Conservation (phyloP, 1,140 invertebrate genomes). For the Ceratina australensis region DNA sequence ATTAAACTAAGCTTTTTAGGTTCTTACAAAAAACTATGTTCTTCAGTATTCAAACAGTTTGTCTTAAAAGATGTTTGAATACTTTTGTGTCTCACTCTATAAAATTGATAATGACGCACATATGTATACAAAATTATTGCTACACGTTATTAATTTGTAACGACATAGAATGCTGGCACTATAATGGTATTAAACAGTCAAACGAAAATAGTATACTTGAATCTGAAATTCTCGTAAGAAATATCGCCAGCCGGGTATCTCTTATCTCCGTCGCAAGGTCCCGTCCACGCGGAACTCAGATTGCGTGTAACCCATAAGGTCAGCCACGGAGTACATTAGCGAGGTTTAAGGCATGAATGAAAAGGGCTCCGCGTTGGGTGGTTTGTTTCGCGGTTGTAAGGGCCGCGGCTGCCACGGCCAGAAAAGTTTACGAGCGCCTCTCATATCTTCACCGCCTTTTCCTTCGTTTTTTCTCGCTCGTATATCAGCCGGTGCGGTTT, state of each 20-base stretch:
- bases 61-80: too few relatives aligned
- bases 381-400: slow-evolving; percentile 73
- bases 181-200: too few relatives aligned
- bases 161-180: too few relatives aligned
- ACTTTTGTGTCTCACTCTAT: too few relatives aligned
- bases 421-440: slow-evolving; percentile 76
- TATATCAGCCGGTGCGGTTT: slow-evolving; percentile 76
- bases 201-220: too few relatives aligned
- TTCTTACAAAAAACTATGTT: too few relatives aligned
- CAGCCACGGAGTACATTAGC: slow-evolving; percentile 64
- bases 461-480: slow-evolving; percentile 63
- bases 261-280: slow-evolving; percentile 32
- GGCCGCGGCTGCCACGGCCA: slow-evolving; percentile 72
- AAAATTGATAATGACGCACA: too few relatives aligned
- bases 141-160: too few relatives aligned
- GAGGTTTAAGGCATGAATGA: slow-evolving; percentile 72
- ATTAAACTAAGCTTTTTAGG: too few relatives aligned
- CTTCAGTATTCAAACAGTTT: too few relatives aligned
- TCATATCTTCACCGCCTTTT: slow-evolving; percentile 48
- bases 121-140: too few relatives aligned
- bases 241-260: neutral
- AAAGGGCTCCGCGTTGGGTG: slow-evolving; percentile 69
- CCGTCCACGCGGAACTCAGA: slow-evolving; percentile 26
- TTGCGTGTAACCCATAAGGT: slow-evolving; percentile 57
- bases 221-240: neutral